Percentiles rank a stretch among this genome's conserved stretches.
Evolutionary conservation across 2,797 vertebrate genomes (phyloP).

Genomic region (Arnoldichthys spilopterus): DNA sequence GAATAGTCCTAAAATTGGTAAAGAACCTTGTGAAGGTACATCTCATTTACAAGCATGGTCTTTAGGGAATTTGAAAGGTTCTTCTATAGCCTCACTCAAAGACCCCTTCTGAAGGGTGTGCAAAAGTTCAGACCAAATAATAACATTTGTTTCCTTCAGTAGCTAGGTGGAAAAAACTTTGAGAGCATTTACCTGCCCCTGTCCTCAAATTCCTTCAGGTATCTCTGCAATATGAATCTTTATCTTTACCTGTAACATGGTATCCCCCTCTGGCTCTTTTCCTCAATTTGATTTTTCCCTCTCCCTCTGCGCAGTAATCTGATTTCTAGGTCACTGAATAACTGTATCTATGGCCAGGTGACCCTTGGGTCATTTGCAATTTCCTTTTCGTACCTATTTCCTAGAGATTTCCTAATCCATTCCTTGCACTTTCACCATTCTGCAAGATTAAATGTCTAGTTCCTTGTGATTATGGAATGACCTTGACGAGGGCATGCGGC

Average conservation of each 20-base stretch:
- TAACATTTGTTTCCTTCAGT: neutral
- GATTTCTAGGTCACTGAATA: conserved; percentile 62
- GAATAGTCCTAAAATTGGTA: too few species aligned
- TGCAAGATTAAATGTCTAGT: conserved; percentile 53
- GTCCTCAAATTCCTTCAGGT: conserved; percentile 45
- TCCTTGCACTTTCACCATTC: conserved; percentile 44
- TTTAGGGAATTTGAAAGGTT: too few species aligned
- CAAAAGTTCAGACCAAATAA: conserved; percentile 5
- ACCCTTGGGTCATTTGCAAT: conserved; percentile 63
- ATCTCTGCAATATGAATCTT: conserved; percentile 44
- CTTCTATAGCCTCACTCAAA: neutral
- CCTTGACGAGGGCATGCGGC: conserved; percentile 51
- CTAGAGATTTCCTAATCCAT: conserved; percentile 58
- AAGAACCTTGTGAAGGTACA: too few species aligned
- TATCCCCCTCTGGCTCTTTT: conserved; percentile 48
- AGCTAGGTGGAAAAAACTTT: conserved; percentile 26
- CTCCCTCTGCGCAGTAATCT: conserved; percentile 57
- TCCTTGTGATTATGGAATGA: conserved; percentile 52
- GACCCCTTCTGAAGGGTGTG: neutral
- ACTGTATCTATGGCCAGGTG: conserved; percentile 61
- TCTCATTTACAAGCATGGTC: too few species aligned
- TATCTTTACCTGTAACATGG: conserved; percentile 53
- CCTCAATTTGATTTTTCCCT: conserved; percentile 58
- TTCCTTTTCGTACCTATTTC: conserved; percentile 56
- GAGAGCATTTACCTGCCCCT: conserved; percentile 15